These are phyloP conservation scores for Crocodylus rhombifer DNA, from an alignment of 2,797 vertebrate genomes.

Conservation along the genomic window DNA sequence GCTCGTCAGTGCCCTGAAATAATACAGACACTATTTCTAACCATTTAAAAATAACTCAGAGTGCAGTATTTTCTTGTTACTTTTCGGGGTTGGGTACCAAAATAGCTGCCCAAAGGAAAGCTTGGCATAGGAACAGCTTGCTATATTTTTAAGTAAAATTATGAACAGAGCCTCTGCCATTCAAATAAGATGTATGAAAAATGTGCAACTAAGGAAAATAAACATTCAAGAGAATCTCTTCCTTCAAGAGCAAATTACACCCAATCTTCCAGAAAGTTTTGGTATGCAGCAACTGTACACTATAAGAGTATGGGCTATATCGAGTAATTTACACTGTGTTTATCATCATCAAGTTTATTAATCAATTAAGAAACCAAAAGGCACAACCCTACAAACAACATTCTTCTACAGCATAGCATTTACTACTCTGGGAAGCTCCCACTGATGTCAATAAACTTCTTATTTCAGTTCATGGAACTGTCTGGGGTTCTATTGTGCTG, in stretches of 20 bases:
- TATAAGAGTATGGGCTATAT: background rate
- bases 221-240: conserved; percentile 29
- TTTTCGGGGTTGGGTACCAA: conserved; percentile 75
- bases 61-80: conserved; percentile 81
- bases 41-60: conserved; percentile 80
- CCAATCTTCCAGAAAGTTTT: conserved; percentile 14
- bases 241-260: background rate
- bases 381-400: background rate
- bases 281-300: background rate
- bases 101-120: conserved; percentile 78
- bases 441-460: background rate
- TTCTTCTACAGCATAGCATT: background rate
- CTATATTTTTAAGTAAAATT: conserved; percentile 68
- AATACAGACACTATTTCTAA: conserved; percentile 80
- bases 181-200: conserved; percentile 51
- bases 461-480: background rate
- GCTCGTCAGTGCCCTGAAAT: conserved; percentile 78
- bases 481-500: background rate
- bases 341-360: conserved; percentile 15
- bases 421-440: background rate
- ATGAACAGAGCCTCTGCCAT: conserved; percentile 64
- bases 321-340: conserved; percentile 14
- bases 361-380: conserved; percentile 20
- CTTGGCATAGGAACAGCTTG: conserved; percentile 74
- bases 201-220: conserved; percentile 52